Base-by-base conservation (phyloP, 2,888 invertebrate species). In the Pimpla rufipes region DNA sequence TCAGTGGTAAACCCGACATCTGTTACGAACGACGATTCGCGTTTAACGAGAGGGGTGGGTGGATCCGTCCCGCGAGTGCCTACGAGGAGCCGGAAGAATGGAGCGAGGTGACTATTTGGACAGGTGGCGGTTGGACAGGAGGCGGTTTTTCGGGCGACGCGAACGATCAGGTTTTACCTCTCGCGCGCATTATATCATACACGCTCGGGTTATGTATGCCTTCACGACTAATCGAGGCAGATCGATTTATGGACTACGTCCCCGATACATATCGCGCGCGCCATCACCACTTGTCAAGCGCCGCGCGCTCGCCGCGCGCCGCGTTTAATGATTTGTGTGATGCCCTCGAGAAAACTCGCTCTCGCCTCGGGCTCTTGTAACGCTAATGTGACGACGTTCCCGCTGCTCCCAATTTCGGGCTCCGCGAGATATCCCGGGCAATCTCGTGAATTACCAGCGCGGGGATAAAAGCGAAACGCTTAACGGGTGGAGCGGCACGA, bases 91-190 rank as follows among this genome's bases (percentile, higher is more conserved):
- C 47, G 16, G 52, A 16, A 47, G 21, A 57, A 71, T 21, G 35
- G n/a, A 62, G 47, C n/a, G n/a, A n/a, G n/a, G n/a, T n/a, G n/a
- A n/a, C n/a, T n/a, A n/a, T n/a, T n/a, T n/a, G n/a, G n/a, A n/a
- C n/a, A n/a, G n/a, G n/a, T n/a, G n/a, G n/a, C n/a, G n/a, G n/a
- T 83, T 83, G 62, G 35, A 80, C 83, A 83, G 80, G 77, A 80
- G 83, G 57, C 67, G 37, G 29, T 42, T 71, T 83, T 62, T 76
- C 71, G 71, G 74, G 71, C 75, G 23, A 45, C 11, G 37, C 18
- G 35, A 29, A 47, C 67, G 59, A 70, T 71, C 76, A 64, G n/a
- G 66, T 67, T 66, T 79, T 29, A 64, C 66, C 23, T 40, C n/a
- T n/a, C n/a, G n/a, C n/a, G n/a, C n/a, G 52, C 55, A 47, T 70